Conservation (phyloP, 2,888 invertebrate genomes). For the Drosophila nr. fundita region DNA sequence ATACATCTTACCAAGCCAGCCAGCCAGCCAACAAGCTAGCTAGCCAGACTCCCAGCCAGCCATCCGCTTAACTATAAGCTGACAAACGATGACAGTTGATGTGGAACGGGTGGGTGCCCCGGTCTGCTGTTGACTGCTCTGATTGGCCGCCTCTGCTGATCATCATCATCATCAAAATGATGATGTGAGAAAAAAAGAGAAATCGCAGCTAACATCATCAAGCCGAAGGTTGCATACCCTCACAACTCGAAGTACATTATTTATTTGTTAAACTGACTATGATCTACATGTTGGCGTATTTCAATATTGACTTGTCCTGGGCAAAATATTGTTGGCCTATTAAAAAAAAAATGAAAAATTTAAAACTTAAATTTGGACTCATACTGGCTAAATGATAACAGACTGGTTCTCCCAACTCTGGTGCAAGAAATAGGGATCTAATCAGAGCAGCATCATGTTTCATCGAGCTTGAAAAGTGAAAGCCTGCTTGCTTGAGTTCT, state of each 20-base stretch:
- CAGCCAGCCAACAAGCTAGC: slow-evolving; percentile 19
- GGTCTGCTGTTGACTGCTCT: slow-evolving; percentile 53
- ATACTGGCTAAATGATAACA: background rate
- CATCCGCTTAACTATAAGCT: slow-evolving; percentile 79
- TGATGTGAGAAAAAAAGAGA: slow-evolving; percentile 30
- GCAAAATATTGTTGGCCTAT: background rate
- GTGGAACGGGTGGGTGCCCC: slow-evolving; percentile 75
- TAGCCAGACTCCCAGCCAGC: slow-evolving; percentile 33
- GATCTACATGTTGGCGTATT: background rate
- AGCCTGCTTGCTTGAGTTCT: background rate
- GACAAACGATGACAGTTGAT: slow-evolving; percentile 84
- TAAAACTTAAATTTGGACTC: background rate
- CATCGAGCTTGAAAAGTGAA: background rate
- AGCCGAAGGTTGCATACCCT: background rate
- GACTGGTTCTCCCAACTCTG: background rate
- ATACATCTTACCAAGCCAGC: slow-evolving; percentile 64
- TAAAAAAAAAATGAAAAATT: background rate
- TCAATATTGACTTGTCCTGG: background rate
- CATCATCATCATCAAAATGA: slow-evolving; percentile 31
- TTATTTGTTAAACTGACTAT: rapidly evolving
- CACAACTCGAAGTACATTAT: background rate
- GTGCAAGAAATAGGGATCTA: background rate
- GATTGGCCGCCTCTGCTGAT: slow-evolving; percentile 70
- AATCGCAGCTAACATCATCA: background rate
- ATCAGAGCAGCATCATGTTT: no score